Evolutionary conservation across 2,888 invertebrate genomes (phyloP).

Genomic region (Pheosia tremula): DNA sequence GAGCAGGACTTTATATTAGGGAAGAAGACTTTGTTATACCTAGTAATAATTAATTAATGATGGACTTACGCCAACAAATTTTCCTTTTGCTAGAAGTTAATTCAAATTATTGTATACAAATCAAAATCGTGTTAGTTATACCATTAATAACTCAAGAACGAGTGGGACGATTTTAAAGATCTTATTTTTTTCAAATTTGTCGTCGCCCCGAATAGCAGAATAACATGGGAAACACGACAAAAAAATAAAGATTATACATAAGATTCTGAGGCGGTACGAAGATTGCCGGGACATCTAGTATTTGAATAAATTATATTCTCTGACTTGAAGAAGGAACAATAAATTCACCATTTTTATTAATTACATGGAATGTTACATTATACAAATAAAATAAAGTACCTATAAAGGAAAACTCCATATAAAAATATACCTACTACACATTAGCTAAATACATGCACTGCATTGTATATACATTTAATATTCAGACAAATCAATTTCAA

Average conservation of each 20-base stretch:
- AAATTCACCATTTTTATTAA: conserved; percentile 15
- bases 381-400: conserved; percentile 34
- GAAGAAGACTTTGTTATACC: neutral
- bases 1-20: neutral
- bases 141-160: too few species aligned
- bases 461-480: conserved; percentile 24
- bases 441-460: conserved; percentile 26
- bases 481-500: conserved; percentile 26
- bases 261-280: too few species aligned
- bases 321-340: neutral
- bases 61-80: neutral
- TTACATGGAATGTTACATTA: conserved; percentile 37
- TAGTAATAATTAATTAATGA: neutral
- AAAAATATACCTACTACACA: conserved; percentile 31
- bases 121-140: too few species aligned
- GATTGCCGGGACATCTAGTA: neutral
- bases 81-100: neutral
- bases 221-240: too few species aligned
- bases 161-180: too few species aligned
- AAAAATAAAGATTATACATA: too few species aligned
- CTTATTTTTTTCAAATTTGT: too few species aligned
- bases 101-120: neutral
- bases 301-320: neutral
- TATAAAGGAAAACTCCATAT: conserved; percentile 31
- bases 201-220: too few species aligned